These are phyloP conservation scores for Hippopotamus amphibius DNA, from an alignment of 2,113 vertebrate species.

Conservation along the genomic window DNA sequence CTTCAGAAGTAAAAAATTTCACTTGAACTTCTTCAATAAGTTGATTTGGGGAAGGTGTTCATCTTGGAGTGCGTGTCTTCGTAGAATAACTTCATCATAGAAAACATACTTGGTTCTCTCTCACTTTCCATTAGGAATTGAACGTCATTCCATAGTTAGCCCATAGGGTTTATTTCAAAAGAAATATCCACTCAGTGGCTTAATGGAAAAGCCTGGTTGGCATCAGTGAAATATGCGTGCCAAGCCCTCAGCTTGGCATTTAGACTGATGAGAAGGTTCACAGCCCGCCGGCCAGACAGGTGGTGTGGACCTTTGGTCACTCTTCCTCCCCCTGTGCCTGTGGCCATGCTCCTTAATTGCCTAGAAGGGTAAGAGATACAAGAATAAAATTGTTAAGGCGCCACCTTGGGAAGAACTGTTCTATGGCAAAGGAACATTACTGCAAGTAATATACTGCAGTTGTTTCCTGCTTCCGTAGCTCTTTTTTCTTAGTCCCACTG, in stretches of 20 bases:
- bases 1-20: constrained; percentile 6
- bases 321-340: not conserved
- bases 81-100: not conserved
- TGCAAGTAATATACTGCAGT: not conserved
- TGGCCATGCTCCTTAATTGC: not conserved
- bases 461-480: not conserved
- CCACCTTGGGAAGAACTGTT: not conserved
- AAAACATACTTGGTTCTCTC: not conserved
- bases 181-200: not conserved
- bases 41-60: not conserved
- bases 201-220: not conserved
- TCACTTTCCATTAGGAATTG: not conserved
- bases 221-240: not conserved
- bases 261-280: not conserved
- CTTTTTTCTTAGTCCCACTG: not conserved
- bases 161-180: not conserved
- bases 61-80: not conserved
- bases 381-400: not conserved
- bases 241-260: too few relatives aligned
- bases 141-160: not conserved
- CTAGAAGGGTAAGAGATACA: not conserved
- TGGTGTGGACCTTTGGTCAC: not conserved
- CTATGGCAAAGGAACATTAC: not conserved
- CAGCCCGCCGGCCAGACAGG: not conserved
- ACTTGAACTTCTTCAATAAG: not conserved